These are phyloP conservation scores for Chalcosyrphus nemorum DNA, from an alignment of 2,888 invertebrate species.

Conservation along the genomic window DNA sequence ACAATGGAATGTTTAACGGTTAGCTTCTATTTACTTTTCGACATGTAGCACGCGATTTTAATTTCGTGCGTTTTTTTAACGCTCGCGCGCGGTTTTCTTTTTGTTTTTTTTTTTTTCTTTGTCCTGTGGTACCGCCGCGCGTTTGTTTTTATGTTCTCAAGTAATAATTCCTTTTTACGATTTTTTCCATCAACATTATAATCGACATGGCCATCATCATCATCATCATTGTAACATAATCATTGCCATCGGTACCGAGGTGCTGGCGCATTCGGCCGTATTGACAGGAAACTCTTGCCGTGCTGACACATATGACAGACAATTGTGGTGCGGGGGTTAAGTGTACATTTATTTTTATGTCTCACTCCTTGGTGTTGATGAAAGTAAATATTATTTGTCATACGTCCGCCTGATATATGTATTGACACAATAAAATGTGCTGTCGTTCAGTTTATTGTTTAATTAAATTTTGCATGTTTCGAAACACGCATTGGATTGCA, in stretches of 20 bases:
- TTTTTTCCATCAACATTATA: slow-evolving; percentile 56
- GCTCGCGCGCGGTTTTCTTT: too few species aligned
- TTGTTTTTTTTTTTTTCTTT: slow-evolving; percentile 32
- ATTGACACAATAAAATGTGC: slow-evolving; percentile 30
- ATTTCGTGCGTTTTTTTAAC: slow-evolving; percentile 21
- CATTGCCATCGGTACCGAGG: slow-evolving; percentile 46
- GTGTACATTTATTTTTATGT: slow-evolving; percentile 6
- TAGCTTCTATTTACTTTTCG: slow-evolving; percentile 51
- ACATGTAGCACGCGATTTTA: slow-evolving; percentile 68
- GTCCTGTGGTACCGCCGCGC: not conserved
- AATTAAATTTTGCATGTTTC: slow-evolving; percentile 17
- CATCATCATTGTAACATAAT: slow-evolving; percentile 49
- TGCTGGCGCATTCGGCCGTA: too few species aligned
- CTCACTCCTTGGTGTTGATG: not conserved
- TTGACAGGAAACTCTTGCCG: slow-evolving; percentile 46
- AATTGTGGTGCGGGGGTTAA: not conserved
- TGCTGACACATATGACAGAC: slow-evolving; percentile 30
- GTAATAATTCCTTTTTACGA: slow-evolving; percentile 67
- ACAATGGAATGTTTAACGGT: slow-evolving; percentile 13
- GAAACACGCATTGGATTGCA: too few species aligned
- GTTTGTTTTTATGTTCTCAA: slow-evolving; percentile 57
- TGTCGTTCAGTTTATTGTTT: slow-evolving; percentile 29
- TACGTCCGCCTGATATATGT: not conserved
- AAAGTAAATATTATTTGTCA: not conserved
- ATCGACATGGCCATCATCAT: slow-evolving; percentile 60